These are phyloP conservation scores for Halyomorpha halys DNA, from an alignment of 1,140 invertebrate genomes.

Conservation along the genomic window DNA sequence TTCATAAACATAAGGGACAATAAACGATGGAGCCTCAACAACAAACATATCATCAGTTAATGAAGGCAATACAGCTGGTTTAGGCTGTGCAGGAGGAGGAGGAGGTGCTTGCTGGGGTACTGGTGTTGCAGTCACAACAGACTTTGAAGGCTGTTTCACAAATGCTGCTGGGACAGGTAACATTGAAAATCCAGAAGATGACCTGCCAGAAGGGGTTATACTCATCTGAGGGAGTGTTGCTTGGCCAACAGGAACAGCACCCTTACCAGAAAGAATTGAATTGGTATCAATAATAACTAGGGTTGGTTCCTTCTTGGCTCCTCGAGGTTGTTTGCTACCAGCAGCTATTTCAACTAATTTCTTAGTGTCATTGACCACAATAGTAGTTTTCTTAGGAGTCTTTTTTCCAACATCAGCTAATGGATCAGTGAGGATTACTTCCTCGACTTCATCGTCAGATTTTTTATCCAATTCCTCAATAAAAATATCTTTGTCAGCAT, in stretches of 20 bases:
- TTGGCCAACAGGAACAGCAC: conserved; percentile 45
- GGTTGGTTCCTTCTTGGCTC: conserved; percentile 60
- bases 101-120: conserved; percentile 35
- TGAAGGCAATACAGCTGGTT: conserved; percentile 54
- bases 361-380: conserved; percentile 63
- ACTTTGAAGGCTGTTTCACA: conserved; percentile 28
- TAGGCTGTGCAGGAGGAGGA: conserved; percentile 39
- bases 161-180: background rate
- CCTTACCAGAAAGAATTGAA: conserved; percentile 53
- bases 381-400: conserved; percentile 44
- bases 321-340: conserved; percentile 39
- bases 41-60: conserved; percentile 83
- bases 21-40: conserved; percentile 80
- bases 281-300: conserved; percentile 70
- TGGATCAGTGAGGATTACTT: conserved; percentile 42
- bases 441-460: conserved; percentile 37
- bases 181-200: background rate
- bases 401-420: conserved; percentile 42
- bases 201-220: conserved; percentile 31
- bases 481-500: conserved; percentile 50
- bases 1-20: conserved; percentile 86
- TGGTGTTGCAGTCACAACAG: conserved; percentile 9
- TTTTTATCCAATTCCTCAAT: conserved; percentile 34
- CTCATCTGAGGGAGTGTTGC: conserved; percentile 29
- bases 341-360: conserved; percentile 56